Percentiles rank a stretch among this genome's conserved stretches.
These are phyloP conservation scores for Harpagifer antarcticus DNA, from an alignment of 2,797 vertebrate species.

Conservation along the genomic window DNA sequence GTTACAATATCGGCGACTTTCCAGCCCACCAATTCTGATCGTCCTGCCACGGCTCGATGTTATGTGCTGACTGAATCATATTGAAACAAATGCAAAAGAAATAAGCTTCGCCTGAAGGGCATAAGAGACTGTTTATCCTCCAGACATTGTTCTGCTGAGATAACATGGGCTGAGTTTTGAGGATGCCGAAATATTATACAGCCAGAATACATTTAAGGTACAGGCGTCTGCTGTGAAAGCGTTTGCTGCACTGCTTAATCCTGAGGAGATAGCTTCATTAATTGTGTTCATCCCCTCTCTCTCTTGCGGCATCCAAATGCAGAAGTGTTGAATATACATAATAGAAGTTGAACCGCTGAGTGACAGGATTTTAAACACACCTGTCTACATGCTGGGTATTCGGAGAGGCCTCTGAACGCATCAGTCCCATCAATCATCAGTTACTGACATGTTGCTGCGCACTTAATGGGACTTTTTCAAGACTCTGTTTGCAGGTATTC, in stretches of 20 bases:
- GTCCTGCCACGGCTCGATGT: slow-evolving; percentile 35
- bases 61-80: slow-evolving; percentile 70
- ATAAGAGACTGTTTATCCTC: slow-evolving; percentile 71
- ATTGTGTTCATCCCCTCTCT: slow-evolving; percentile 62
- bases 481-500: slow-evolving; percentile 14
- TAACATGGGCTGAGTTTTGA: slow-evolving; percentile 66
- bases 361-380: slow-evolving; percentile 71
- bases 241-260: slow-evolving; percentile 69
- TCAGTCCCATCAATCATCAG: slow-evolving; percentile 66
- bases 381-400: slow-evolving; percentile 49
- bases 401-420: slow-evolving; percentile 39
- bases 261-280: slow-evolving; percentile 76
- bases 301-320: slow-evolving; percentile 46
- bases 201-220: slow-evolving; percentile 64
- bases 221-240: slow-evolving; percentile 48
- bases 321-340: slow-evolving; percentile 56
- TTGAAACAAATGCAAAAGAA: slow-evolving; percentile 73
- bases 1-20: slow-evolving; percentile 56
- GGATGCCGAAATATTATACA: slow-evolving; percentile 65
- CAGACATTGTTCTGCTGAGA: slow-evolving; percentile 62
- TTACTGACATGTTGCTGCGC: slow-evolving; percentile 16
- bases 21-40: slow-evolving; percentile 56
- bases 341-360: slow-evolving; percentile 64
- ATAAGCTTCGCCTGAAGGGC: slow-evolving; percentile 68
- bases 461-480: slow-evolving; percentile 56